Evolutionary conservation across 1,140 invertebrate species (phyloP), one percentile per base, ranked within the genome.

Genomic region (Zaprionus inermis): DNA sequence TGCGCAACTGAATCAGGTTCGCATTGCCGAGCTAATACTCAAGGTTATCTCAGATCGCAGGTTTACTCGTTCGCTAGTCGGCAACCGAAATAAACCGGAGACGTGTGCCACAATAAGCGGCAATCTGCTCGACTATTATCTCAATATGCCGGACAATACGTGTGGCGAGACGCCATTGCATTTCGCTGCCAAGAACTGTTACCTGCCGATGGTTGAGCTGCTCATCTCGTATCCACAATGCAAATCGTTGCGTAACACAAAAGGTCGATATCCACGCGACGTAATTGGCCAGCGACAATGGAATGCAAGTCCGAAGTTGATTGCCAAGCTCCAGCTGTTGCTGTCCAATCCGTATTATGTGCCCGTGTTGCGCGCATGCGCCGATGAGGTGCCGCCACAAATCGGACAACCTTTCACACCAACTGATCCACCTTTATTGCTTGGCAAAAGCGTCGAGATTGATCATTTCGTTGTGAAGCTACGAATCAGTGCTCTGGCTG

Each of bases 91-190:
- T 41, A 78, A 70, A 36, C 79, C 90, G 44, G 79, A 91, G 22
- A 91, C 91, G 76, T 91, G 92, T 38, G 82, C 92, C 44, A 89
- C 92, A 36, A 76, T 92, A 0, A 80, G 70, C 51, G 59, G 72
- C 41, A 96, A 96, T 76, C 92, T 98, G n/a, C 86, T 97, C 18
- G 98, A 98, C 92, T 94, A 97, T 10, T 99, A 98, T 92, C 94
- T 99, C 14, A 99, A 99, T 92, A 98, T 97, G 41, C 97, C 98
- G 0, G 97, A 98, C 85, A 98, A 98, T 93, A 96, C 94, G 14
- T 94, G 97, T 55, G 96, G 97, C 92, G 97, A 98, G 90, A 98
- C 97, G 0, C 97, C 98, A 0, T 92, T 99, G 10, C 98, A 99
- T 93, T 97, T 98, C 93, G 97, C 97, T 14, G 94, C 95, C 3